Percentiles rank a stretch among this genome's conserved stretches.
Conservation (phyloP, 2,888 invertebrate genomes). For the Caenorhabditis plicata region DNA sequence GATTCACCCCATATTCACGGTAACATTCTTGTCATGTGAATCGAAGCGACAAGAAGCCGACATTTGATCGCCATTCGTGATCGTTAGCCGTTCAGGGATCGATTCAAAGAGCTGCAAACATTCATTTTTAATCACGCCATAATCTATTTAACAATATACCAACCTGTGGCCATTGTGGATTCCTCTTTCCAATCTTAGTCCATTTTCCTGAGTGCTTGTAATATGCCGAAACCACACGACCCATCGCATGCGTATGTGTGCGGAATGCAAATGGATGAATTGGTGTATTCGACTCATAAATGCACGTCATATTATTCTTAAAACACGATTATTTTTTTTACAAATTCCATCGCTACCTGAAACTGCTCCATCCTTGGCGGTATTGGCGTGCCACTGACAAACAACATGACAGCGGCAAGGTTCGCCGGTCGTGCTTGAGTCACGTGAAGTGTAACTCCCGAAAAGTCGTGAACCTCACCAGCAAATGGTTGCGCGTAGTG, state of each 20-base stretch:
- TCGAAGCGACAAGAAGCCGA: constrained; percentile 71
- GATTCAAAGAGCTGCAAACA: constrained; percentile 73
- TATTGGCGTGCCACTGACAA: constrained; percentile 65
- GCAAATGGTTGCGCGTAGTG: constrained; percentile 63
- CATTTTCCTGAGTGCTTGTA: constrained; percentile 65
- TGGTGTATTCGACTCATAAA: constrained; percentile 55
- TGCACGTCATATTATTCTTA: constrained; percentile 70
- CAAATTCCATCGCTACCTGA: neutral
- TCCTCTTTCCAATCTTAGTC: constrained; percentile 69
- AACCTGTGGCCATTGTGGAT: constrained; percentile 74
- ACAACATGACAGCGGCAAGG: constrained; percentile 67
- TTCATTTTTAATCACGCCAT: too few species aligned
- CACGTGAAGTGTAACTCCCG: constrained; percentile 67
- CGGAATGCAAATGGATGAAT: constrained; percentile 64
- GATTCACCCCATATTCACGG: constrained; percentile 69
- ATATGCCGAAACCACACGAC: constrained; percentile 67
- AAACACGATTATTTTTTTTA: constrained; percentile 37
- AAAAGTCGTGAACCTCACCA: constrained; percentile 67
- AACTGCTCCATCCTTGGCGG: constrained; percentile 54
- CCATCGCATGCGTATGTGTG: constrained; percentile 71
- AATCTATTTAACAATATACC: too few species aligned
- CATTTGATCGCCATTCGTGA: constrained; percentile 69
- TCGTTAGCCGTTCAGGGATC: constrained; percentile 65
- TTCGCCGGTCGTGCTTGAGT: constrained; percentile 48
- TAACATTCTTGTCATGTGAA: constrained; percentile 66